Percentiles rank a stretch among this genome's conserved stretches.
Conservation (phyloP, 2,888 invertebrate genomes). For the Parasteatoda lunata region DNA sequence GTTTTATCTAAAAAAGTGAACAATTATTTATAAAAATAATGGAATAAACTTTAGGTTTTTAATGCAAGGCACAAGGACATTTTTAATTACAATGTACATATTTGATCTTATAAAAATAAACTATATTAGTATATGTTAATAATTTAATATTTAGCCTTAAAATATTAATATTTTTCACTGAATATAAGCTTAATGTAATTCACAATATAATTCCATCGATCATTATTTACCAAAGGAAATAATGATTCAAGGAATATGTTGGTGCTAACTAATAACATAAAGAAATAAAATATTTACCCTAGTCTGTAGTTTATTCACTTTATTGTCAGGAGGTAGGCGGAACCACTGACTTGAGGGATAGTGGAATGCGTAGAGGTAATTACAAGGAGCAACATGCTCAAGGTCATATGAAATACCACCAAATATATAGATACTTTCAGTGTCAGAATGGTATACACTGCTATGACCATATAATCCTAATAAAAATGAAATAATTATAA, state of each 20-base stretch:
- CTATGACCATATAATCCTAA: slow-evolving; percentile 87
- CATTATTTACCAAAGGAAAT: not conserved
- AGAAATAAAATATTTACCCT: slow-evolving; percentile 20
- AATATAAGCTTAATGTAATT: not conserved
- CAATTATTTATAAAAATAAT: too few relatives aligned
- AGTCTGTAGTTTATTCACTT: slow-evolving; percentile 77
- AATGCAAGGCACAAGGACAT: too few relatives aligned
- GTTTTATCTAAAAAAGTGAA: too few relatives aligned
- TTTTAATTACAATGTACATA: too few relatives aligned
- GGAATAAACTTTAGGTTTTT: too few relatives aligned
- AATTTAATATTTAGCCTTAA: too few relatives aligned
- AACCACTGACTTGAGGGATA: slow-evolving; percentile 87
- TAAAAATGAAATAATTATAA: slow-evolving; percentile 13
- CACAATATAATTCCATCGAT: not conserved
- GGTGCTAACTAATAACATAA: too few relatives aligned
- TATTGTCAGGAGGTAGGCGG: slow-evolving; percentile 82
- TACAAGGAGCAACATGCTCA: slow-evolving; percentile 83
- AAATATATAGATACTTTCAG: slow-evolving; percentile 90
- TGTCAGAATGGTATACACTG: slow-evolving; percentile 87
- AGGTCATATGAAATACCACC: slow-evolving; percentile 86
- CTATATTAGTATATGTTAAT: too few relatives aligned
- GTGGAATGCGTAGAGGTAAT: slow-evolving; percentile 86
- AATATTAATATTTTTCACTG: too few relatives aligned
- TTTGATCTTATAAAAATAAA: too few relatives aligned
- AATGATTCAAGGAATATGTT: too few relatives aligned